A percentile compares a stretch with the other conserved stretches of the same genome.
phyloP scores from a whole-genome alignment of 2,113 vertebrate species.

The Isichthys henryi region DNA sequence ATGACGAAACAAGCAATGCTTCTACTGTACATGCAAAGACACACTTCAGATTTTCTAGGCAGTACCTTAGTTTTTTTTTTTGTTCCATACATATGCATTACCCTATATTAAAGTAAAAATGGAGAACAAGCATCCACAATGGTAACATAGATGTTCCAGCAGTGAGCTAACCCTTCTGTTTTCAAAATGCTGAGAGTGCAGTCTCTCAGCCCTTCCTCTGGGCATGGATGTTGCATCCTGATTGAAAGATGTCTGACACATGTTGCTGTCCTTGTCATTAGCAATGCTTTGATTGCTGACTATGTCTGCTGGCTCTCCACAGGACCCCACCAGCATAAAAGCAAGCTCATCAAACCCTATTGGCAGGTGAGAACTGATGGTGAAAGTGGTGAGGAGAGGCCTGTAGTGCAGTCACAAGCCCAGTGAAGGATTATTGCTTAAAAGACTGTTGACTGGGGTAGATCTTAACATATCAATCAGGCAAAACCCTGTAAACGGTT shows the following conservation, averaged over 20 bases:
- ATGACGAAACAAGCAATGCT: conserved; percentile 1
- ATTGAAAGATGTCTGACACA: conserved; percentile 41
- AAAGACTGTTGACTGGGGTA: conserved; percentile 67
- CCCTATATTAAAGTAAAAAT: background rate
- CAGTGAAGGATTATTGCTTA: conserved; percentile 71
- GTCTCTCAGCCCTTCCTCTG: conserved; percentile 17
- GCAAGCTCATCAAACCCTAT: conserved; percentile 77
- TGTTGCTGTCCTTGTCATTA: conserved; percentile 57
- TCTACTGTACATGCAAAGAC: background rate
- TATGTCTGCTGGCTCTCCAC: conserved; percentile 66
- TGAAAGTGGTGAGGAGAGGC: conserved; percentile 41
- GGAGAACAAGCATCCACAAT: background rate
- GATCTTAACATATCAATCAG: conserved; percentile 67
- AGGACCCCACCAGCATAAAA: conserved; percentile 53
- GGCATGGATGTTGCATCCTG: conserved; percentile 29
- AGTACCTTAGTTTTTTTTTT: background rate
- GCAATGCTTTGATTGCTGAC: conserved; percentile 74
- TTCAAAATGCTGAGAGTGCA: conserved; percentile 27
- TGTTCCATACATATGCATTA: background rate
- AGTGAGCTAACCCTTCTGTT: background rate
- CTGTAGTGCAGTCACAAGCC: conserved; percentile 55
- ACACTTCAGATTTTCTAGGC: background rate
- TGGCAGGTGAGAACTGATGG: conserved; percentile 76
- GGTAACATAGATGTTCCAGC: background rate
- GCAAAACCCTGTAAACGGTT: conserved; percentile 33